phyloP scores from a whole-genome alignment of 2,888 invertebrate genomes.

The Spialia ferax region DNA sequence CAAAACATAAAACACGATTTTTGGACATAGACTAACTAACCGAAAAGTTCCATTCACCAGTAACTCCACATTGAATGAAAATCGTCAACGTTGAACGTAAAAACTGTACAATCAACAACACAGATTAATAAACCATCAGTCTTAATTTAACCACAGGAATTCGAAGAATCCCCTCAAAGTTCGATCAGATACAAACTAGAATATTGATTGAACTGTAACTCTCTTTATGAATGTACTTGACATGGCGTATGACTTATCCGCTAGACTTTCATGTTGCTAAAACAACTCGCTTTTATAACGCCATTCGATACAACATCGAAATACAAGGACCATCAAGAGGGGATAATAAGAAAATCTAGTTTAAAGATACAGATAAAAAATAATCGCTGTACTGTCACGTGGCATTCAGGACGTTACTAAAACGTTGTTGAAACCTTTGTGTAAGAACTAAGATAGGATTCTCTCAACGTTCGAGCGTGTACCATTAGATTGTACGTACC shows the following conservation, averaged over 20 bases:
- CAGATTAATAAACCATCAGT: background rate
- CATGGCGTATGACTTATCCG: slow-evolving; percentile 25
- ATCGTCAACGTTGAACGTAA: slow-evolving; percentile 1
- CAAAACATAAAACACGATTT: too few relatives aligned
- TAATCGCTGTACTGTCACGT: slow-evolving; percentile 8
- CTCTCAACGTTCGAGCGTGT: slow-evolving; percentile 16
- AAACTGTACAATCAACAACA: background rate
- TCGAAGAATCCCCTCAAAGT: background rate
- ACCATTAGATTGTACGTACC: slow-evolving; percentile 45
- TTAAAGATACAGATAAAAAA: slow-evolving; percentile 20
- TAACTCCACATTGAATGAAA: slow-evolving; percentile 21
- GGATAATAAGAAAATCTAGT: too few relatives aligned
- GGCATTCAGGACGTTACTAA: slow-evolving; percentile 16
- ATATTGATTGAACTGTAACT: slow-evolving; percentile 35
- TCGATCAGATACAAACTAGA: slow-evolving; percentile 21
- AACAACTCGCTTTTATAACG: background rate
- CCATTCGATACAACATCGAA: background rate
- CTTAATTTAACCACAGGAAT: slow-evolving; percentile 21
- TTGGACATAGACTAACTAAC: too few relatives aligned
- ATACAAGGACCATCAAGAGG: too few relatives aligned
- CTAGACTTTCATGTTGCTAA: slow-evolving; percentile 7
- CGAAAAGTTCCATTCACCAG: background rate
- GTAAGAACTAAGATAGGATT: slow-evolving; percentile 26
- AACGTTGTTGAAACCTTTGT: slow-evolving; percentile 35
- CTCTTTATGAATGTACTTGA: slow-evolving; percentile 32